A percentile compares a stretch with the other conserved stretches of the same genome.
phyloP scores from a whole-genome alignment of 2,113 vertebrate genomes.

The Zosterops japonicus region DNA sequence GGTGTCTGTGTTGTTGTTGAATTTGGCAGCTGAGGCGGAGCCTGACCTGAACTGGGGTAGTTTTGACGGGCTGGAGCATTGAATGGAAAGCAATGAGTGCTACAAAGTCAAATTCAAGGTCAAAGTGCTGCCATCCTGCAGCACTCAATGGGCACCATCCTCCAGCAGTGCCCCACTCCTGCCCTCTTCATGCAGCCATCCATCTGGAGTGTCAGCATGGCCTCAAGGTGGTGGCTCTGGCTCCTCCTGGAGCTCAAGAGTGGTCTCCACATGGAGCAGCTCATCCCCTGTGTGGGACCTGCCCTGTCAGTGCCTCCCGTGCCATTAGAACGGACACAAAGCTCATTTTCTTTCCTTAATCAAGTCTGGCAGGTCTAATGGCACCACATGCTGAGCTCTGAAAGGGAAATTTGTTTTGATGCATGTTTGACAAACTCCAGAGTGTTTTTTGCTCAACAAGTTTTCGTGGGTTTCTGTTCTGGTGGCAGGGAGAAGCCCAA shows the following conservation, averaged over 20 bases:
- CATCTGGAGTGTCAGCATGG: not conserved
- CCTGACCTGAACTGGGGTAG: not conserved
- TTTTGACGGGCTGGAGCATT: not conserved
- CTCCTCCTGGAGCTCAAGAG: not conserved
- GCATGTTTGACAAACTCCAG: not conserved
- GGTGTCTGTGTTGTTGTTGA: not conserved
- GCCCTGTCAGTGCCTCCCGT: not conserved
- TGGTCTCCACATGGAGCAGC: not conserved
- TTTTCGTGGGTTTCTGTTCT: not conserved
- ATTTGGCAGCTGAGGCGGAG: not conserved
- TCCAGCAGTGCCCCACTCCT: not conserved
- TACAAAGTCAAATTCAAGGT: not conserved
- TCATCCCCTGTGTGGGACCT: not conserved
- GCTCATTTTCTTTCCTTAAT: not conserved
- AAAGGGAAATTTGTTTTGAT: not conserved
- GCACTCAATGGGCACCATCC: not conserved
- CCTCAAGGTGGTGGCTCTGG: not conserved
- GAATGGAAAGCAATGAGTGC: not conserved
- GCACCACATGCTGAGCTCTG: not conserved
- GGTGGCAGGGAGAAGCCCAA: not conserved
- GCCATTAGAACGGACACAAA: rapidly evolving
- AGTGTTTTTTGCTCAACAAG: not conserved
- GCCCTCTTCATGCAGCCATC: not conserved
- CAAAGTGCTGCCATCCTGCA: not conserved
- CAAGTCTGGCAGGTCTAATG: not conserved